These are phyloP conservation scores for Aricia agestis DNA, from an alignment of 1,140 invertebrate species.

Conservation along the genomic window DNA sequence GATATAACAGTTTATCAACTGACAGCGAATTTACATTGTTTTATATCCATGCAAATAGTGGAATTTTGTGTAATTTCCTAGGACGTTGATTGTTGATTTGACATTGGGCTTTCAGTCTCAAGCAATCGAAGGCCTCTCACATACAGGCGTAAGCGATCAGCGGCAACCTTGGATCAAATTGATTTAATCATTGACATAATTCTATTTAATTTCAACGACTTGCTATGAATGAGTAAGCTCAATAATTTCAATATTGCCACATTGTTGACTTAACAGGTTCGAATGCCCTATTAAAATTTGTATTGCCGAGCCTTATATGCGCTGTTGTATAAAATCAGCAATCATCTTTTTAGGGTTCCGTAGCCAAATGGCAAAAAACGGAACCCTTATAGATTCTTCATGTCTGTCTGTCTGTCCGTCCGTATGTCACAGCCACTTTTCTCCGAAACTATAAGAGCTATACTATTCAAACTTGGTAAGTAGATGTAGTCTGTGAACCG, in stretches of 20 bases:
- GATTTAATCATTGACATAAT: constrained; percentile 13
- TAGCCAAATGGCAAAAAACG: too few species aligned
- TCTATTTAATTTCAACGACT: constrained; percentile 11
- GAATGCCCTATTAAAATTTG: background rate
- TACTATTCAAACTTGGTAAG: too few species aligned
- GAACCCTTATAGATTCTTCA: too few species aligned
- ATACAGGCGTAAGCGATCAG: constrained; percentile 35
- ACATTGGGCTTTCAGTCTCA: constrained; percentile 42
- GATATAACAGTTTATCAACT: background rate
- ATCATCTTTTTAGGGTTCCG: background rate
- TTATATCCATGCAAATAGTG: background rate
- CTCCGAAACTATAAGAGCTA: too few species aligned
- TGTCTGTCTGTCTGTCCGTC: too few species aligned
- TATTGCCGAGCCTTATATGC: background rate
- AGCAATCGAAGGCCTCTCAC: constrained; percentile 44
- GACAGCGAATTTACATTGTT: background rate
- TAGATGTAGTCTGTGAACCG: too few species aligned
- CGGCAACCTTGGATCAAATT: constrained; percentile 25
- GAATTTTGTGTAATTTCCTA: constrained; percentile 23
- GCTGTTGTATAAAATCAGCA: background rate
- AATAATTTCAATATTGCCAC: constrained; percentile 8
- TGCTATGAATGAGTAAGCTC: constrained; percentile 3
- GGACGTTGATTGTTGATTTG: constrained; percentile 44
- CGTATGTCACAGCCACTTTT: too few species aligned
- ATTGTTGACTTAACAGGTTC: constrained; percentile 3